Base-by-base conservation (phyloP, 2,888 invertebrate genomes). In the Luffia ferchaultella region DNA sequence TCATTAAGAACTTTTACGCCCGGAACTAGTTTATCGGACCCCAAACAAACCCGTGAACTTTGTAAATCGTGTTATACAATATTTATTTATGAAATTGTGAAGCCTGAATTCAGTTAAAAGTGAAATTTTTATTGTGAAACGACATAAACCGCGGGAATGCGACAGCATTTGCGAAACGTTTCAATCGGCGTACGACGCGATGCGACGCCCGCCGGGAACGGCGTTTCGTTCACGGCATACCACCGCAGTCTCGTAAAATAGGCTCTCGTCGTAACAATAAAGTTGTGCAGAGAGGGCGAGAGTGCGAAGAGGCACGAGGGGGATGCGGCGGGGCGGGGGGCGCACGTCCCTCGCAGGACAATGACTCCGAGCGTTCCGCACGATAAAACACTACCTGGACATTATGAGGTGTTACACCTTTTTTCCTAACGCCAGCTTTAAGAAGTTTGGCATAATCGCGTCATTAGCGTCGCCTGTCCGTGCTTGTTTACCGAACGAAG, bases 291-390 rank as follows among this genome's bases (percentile, higher is more conserved):
- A n/a, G n/a, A n/a, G n/a, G n/a, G n/a, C n/a, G n/a, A n/a, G 15
- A 46, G 20, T 46, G 20, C 46, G 30, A 5, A 17, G 43, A n/a
- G 51, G 47, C 48, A 52, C 42, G 48, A 42, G 19, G 48, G 43
- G 43, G 45, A 46, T 40, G 45, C 44, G 42, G 49, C 49, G 41
- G 49, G 20, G 48, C 41, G 45, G 20, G 46, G 50, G 46, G 60
- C 55, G 67, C 68, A 66, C 58, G 65, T 66, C 66, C 62, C 70
- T 66, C 67, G 62, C 65, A 76, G 82, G 80, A 82, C 82, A 79
- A 80, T 80, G 80, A 82, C 80, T 78, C 76, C 70, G 72, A 69
- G 68, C 75, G 79, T 80, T 80, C 77, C 77, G 77, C 78, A 76
- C 78, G 74, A 77, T 77, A 77, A 77, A 80, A 70, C 57, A 54